phyloP scores from a whole-genome alignment of 2,888 invertebrate genomes.

The Margaritifera margaritifera region DNA sequence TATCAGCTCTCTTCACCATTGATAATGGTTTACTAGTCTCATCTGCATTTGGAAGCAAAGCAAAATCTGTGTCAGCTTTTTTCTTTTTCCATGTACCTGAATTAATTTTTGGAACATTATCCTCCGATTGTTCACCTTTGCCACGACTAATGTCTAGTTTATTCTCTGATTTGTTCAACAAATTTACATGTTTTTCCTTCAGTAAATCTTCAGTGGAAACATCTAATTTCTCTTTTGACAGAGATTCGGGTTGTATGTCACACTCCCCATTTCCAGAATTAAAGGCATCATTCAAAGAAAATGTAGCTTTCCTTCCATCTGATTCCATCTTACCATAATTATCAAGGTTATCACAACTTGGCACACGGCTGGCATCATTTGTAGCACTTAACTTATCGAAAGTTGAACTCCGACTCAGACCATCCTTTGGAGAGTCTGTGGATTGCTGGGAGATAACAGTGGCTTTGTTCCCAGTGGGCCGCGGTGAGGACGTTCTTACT shows the following conservation, averaged over 20 bases:
- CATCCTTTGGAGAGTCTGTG: slow-evolving; percentile 35
- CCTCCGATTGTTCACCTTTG: slow-evolving; percentile 1
- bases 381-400: slow-evolving; percentile 69
- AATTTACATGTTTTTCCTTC: slow-evolving; percentile 18
- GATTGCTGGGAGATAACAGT: slow-evolving; percentile 21
- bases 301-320: too few species aligned
- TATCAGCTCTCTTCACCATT: slow-evolving; percentile 31
- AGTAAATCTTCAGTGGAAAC: too few species aligned
- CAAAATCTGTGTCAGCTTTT: slow-evolving; percentile 46
- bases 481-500: slow-evolving; percentile 14
- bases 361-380: slow-evolving; percentile 42
- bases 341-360: slow-evolving; percentile 28
- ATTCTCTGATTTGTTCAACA: slow-evolving; percentile 28
- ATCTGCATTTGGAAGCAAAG: slow-evolving; percentile 62
- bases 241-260: too few species aligned
- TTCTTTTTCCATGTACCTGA: slow-evolving; percentile 63
- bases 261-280: too few species aligned
- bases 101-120: slow-evolving; percentile 31
- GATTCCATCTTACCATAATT: slow-evolving; percentile 12
- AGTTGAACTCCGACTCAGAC: slow-evolving; percentile 68
- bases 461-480: slow-evolving; percentile 26
- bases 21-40: slow-evolving; percentile 57
- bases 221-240: too few species aligned
- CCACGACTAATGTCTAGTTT: slow-evolving; percentile 13
- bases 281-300: too few species aligned